phyloP scores from a whole-genome alignment of 2,797 vertebrate species.

The Corythornis leucogaster region DNA sequence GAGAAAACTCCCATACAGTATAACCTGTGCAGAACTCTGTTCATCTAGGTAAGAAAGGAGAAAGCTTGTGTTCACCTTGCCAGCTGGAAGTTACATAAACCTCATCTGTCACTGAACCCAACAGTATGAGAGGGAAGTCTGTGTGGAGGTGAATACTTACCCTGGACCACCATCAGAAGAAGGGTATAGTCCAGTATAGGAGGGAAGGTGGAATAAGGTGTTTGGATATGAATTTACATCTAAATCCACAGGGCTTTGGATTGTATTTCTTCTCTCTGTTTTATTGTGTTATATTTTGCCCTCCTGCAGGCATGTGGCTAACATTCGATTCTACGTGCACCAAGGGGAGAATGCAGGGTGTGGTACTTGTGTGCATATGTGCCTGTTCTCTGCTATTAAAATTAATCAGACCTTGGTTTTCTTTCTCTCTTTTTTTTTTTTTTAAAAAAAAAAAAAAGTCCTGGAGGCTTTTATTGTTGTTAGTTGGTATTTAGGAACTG shows the following conservation, averaged over 20 bases:
- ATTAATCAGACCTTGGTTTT: background rate
- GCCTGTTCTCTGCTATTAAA: background rate
- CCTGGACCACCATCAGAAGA: background rate
- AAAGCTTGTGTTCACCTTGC: background rate
- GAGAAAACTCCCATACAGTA: background rate
- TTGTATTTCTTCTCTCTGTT: background rate
- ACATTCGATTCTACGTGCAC: background rate
- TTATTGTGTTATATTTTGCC: slow-evolving; percentile 25
- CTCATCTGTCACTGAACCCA: background rate
- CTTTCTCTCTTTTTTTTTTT: background rate
- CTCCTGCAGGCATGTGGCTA: background rate
- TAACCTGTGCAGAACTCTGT: background rate
- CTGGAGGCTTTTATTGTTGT: background rate
- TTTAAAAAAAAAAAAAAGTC: too few species aligned
- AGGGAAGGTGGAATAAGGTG: background rate
- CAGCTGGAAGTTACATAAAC: background rate
- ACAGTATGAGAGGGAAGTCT: background rate
- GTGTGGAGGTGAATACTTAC: background rate
- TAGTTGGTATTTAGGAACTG: background rate
- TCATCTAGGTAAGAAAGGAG: background rate
- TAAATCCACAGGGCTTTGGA: background rate
- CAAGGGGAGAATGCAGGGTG: background rate
- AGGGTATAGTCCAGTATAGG: background rate
- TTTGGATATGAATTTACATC: slow-evolving; percentile 10
- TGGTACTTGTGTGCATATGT: fast-evolving